Conservation (phyloP, 1,140 invertebrate species). For the Trachelipus rathkii region DNA sequence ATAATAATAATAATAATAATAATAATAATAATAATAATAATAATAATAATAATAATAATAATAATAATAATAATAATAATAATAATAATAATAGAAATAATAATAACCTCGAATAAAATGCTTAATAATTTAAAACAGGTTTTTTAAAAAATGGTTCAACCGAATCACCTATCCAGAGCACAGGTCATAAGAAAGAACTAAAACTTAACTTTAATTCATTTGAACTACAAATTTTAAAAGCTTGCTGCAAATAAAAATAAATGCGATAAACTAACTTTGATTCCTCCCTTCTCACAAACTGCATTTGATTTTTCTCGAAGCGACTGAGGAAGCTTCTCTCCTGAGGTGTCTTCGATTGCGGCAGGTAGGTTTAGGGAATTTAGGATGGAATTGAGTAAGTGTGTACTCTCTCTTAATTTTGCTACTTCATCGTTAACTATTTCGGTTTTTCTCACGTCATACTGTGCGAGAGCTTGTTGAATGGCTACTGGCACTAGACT, state of each 20-base stretch:
- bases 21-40: no score
- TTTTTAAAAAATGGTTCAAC: no score
- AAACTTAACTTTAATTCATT: no score
- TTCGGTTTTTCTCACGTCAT: slow-evolving; percentile 76
- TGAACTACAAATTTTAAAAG: slow-evolving; percentile 47
- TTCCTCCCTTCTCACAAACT: slow-evolving; percentile 64
- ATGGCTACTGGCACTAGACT: slow-evolving; percentile 81
- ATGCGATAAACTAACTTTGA: slow-evolving; percentile 52
- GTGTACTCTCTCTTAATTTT: slow-evolving; percentile 81
- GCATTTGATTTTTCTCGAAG: slow-evolving; percentile 77
- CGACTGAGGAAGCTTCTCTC: slow-evolving; percentile 76
- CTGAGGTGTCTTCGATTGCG: slow-evolving; percentile 82
- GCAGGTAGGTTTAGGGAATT: slow-evolving; percentile 94
- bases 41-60: no score
- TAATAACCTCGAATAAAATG: no score
- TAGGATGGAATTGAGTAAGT: slow-evolving; percentile 82
- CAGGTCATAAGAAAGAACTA: no score
- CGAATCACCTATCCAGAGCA: no score
- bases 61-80: no score
- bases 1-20: no score
- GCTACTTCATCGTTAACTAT: slow-evolving; percentile 65
- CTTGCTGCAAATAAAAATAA: background rate
- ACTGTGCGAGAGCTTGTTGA: slow-evolving; percentile 80
- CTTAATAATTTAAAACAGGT: no score
- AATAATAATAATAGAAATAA: no score